phyloP scores from a whole-genome alignment of 2,888 invertebrate species.

The Drosophila mayaguana region DNA sequence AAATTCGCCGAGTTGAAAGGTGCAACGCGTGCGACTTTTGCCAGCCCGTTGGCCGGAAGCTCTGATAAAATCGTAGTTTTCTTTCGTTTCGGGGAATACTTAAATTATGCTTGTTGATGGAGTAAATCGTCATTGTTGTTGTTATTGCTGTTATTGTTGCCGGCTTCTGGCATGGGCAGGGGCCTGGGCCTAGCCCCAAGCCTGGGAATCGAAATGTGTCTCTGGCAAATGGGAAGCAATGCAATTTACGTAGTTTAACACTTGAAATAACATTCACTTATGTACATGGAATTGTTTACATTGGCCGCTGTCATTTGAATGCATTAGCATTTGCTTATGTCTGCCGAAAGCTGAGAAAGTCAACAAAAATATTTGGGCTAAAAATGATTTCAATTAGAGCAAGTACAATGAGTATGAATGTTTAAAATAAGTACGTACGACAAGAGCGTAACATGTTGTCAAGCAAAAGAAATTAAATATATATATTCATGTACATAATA shows the following conservation, averaged over 20 bases:
- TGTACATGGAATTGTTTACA: conserved; percentile 25
- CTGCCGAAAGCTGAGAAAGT: neutral
- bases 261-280: conserved; percentile 43
- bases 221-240: conserved; percentile 51
- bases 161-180: neutral
- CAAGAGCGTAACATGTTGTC: too few relatives aligned
- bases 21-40: conserved; percentile 65
- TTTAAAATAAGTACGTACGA: too few relatives aligned
- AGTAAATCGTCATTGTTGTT: conserved; percentile 1
- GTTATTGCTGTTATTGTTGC: neutral
- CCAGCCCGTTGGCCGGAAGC: conserved; percentile 52
- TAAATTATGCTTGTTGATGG: conserved; percentile 52
- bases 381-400: neutral
- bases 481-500: too few relatives aligned
- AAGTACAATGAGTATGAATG: neutral
- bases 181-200: neutral
- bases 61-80: conserved; percentile 65
- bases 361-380: neutral
- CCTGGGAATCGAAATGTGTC: conserved; percentile 38
- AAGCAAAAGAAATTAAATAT: too few relatives aligned
- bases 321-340: conserved; percentile 21
- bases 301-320: conserved; percentile 31
- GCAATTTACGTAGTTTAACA: conserved; percentile 57
- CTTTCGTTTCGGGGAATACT: conserved; percentile 52
- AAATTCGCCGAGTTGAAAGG: conserved; percentile 48